These are phyloP conservation scores for Echeneis naucrates DNA, from an alignment of 2,797 vertebrate species.

Conservation along the genomic window DNA sequence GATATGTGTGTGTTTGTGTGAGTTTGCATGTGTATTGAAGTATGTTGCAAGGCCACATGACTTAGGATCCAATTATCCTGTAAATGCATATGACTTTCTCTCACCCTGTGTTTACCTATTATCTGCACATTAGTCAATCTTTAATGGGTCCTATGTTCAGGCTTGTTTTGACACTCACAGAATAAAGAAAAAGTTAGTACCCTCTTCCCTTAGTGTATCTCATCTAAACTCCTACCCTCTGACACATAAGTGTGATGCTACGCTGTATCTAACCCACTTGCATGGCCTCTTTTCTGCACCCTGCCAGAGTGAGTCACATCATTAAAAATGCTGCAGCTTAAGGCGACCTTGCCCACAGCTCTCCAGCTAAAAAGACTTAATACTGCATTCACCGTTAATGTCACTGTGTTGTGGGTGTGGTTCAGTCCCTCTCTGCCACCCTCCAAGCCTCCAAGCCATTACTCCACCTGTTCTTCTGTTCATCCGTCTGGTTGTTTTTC, in stretches of 20 bases:
- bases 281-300: slow-evolving; percentile 58
- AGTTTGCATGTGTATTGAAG: slow-evolving; percentile 12
- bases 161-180: neutral
- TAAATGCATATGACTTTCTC: slow-evolving; percentile 56
- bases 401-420: slow-evolving; percentile 39
- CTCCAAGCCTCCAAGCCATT: no score
- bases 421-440: slow-evolving; percentile 13
- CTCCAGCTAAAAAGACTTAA: slow-evolving; percentile 33
- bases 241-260: slow-evolving; percentile 50
- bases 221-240: slow-evolving; percentile 36
- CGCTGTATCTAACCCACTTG: slow-evolving; percentile 40
- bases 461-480: slow-evolving; percentile 12
- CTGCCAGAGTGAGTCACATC: slow-evolving; percentile 72
- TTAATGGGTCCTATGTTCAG: neutral
- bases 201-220: slow-evolving; percentile 8
- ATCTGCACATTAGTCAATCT: neutral
- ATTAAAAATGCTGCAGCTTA: slow-evolving; percentile 69
- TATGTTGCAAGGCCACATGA: slow-evolving; percentile 35
- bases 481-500: slow-evolving; percentile 30
- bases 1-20: slow-evolving; percentile 4
- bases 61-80: slow-evolving; percentile 47
- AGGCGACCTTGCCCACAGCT: slow-evolving; percentile 66
- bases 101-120: slow-evolving; percentile 11
- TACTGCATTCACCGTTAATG: slow-evolving; percentile 32
- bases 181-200: slow-evolving; percentile 31